Conservation (phyloP, 2,888 invertebrate genomes). For the Unio pictorum region DNA sequence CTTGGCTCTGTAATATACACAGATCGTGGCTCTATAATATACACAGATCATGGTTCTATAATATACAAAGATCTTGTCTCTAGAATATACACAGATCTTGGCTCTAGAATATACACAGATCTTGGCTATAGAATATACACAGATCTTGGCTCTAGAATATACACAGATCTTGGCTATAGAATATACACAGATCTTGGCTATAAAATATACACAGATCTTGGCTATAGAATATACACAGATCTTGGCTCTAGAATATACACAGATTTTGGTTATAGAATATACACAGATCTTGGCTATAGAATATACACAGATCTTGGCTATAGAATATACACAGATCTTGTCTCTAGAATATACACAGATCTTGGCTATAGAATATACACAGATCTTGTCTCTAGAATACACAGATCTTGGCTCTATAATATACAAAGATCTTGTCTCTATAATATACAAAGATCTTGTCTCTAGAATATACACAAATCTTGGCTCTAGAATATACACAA, state of each 20-base stretch:
- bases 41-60: background rate
- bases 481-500: constrained; percentile 38
- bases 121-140: no score
- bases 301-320: constrained; percentile 30
- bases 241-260: background rate
- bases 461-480: constrained; percentile 8
- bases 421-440: background rate
- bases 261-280: background rate
- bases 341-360: background rate
- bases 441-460: background rate
- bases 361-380: constrained; percentile 41
- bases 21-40: background rate
- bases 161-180: no score
- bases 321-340: constrained; percentile 20
- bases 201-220: constrained; percentile 17
- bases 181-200: background rate
- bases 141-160: no score
- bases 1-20: constrained; percentile 43
- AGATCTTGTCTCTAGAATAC: background rate
- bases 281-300: background rate
- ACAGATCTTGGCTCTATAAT: background rate
- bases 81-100: background rate
- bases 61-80: background rate
- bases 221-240: constrained; percentile 33
- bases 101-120: no score